Base-by-base conservation (phyloP, 2,113 vertebrate species). In the Phylloscopus whistleri region DNA sequence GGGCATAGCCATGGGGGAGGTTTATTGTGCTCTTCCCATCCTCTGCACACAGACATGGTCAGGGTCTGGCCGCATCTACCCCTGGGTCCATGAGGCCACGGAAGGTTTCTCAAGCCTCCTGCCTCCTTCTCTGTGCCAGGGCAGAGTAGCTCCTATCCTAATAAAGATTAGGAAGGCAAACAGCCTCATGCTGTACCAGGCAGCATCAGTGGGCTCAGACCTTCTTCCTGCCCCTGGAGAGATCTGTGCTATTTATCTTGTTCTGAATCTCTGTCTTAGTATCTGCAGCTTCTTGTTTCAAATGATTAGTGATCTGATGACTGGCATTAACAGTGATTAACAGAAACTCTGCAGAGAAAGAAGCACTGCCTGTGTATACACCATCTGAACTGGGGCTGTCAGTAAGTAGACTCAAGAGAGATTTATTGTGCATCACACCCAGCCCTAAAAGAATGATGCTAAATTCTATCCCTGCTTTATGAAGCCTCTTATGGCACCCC, bases 401-500 rank as follows among this genome's bases (percentile, higher is more conserved):
- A 70, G 89, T 85, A 46, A 84, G 77, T 5, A 93, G 85, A 86
- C 79, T 90, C 73, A 33, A 16, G 92, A 94, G 86, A 96, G 64
- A 93, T 96, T 88, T 94, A 90, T 95, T 96, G 68, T 91, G 51
- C 56, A 66, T 88, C 87, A 90, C 62, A 93, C 88, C 46, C 41
- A 84, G 67, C 66, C 90, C 81, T 96, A 90, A 68, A 93, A 95
- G 82, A 90, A 89, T 80, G 94, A 93, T 89, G 82, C 81, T 92
- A 84, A 90, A 95, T 78, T 94, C 84, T 60, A 73, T 88, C 81
- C 63, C 49, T 96, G 93, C 75, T 96, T 96, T 96, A 97, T 89
- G 94, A 95, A 92, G 94, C 93, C 90, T 96, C 95, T 96, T 95
- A 96, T 48, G 76, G 94, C 91, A 95, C 92, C 93, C 96, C 80